These are phyloP conservation scores for human DNA, from an alignment of 2,113 vertebrate genomes.

Conservation along the genomic window DNA sequence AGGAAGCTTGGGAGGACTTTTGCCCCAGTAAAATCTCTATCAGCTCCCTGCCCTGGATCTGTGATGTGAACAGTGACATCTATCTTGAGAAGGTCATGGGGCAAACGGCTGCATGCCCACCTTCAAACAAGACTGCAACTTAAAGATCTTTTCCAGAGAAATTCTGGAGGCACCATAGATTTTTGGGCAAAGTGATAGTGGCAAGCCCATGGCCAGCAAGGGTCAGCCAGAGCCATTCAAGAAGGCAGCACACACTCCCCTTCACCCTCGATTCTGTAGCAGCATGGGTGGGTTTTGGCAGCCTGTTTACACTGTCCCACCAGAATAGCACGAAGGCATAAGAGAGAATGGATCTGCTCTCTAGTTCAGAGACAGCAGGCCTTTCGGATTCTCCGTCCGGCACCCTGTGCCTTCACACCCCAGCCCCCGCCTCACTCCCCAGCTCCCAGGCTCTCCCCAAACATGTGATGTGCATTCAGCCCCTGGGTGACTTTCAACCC, in stretches of 20 bases:
- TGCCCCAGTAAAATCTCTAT: background rate
- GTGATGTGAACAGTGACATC: background rate
- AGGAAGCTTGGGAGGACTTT: background rate
- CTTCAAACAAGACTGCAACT: background rate
- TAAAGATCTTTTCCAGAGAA: background rate
- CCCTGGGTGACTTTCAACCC: conserved; percentile 22
- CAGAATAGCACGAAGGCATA: background rate
- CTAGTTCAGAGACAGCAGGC: background rate
- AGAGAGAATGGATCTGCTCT: background rate
- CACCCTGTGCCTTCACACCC: background rate
- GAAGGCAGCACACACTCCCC: background rate
- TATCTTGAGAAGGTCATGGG: background rate
- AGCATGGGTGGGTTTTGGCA: background rate
- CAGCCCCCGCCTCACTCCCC: background rate
- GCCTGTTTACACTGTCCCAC: background rate
- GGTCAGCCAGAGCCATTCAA: background rate
- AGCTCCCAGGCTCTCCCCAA: background rate
- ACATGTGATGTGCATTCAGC: background rate
- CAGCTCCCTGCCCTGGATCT: background rate
- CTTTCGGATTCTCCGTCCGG: background rate
- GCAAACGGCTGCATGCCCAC: background rate
- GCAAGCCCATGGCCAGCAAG: background rate
- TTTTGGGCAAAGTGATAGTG: background rate
- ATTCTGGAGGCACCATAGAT: background rate
- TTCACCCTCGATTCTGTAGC: background rate